These are phyloP conservation scores for Hiodon tergisus DNA, from an alignment of 2,113 vertebrate genomes.

Conservation along the genomic window DNA sequence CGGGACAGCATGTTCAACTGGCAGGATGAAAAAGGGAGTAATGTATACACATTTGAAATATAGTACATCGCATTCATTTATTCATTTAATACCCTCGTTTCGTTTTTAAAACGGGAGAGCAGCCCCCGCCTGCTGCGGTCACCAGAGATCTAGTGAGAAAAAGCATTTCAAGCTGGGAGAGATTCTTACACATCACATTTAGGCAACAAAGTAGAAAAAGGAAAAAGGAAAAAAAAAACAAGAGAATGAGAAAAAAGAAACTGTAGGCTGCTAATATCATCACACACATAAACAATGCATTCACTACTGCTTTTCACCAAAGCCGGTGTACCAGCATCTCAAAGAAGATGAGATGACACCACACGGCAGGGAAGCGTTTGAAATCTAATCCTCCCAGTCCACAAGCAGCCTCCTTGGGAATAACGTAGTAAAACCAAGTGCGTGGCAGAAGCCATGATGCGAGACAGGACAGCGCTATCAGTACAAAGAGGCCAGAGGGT, in stretches of 20 bases:
- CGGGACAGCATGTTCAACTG: not conserved
- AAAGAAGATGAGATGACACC: not conserved
- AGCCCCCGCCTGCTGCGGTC: not conserved
- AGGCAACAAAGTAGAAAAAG: not conserved
- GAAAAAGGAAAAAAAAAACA: not conserved
- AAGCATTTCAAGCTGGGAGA: not conserved
- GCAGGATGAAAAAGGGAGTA: not conserved
- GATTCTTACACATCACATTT: not conserved
- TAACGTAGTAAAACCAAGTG: constrained; percentile 1
- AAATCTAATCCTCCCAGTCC: constrained; percentile 4
- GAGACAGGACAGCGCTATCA: constrained; percentile 5
- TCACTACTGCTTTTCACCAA: not conserved
- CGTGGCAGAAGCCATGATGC: constrained; percentile 25
- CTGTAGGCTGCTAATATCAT: not conserved
- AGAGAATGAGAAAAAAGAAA: not conserved
- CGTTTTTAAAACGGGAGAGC: not conserved
- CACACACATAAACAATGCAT: constrained; percentile 3
- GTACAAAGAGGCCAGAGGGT: constrained; percentile 3
- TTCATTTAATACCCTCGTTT: not conserved
- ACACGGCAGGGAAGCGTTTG: too few species aligned
- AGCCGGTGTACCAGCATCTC: not conserved
- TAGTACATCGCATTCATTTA: constrained; percentile 6
- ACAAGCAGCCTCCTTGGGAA: constrained; percentile 1
- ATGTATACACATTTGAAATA: not conserved
- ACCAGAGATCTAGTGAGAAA: not conserved